phyloP scores from a whole-genome alignment of 2,113 vertebrate genomes.

The Nestor notabilis region DNA sequence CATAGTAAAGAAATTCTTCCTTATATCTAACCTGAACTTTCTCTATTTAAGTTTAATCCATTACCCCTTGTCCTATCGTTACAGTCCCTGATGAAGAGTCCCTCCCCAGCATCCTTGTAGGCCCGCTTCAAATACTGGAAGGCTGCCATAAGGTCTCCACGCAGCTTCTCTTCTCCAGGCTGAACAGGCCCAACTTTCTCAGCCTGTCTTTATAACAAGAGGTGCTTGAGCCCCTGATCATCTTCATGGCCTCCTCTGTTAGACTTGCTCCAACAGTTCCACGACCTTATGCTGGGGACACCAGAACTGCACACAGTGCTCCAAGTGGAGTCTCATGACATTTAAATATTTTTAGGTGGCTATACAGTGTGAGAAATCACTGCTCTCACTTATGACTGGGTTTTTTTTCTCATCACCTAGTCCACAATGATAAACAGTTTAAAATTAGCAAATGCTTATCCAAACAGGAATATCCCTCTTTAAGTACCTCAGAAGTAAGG shows the following conservation, averaged over 20 bases:
- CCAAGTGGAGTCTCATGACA: neutral
- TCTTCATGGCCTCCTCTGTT: neutral
- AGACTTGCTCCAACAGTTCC: neutral
- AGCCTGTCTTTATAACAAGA: neutral
- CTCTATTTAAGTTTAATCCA: neutral
- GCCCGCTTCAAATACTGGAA: neutral
- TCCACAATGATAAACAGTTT: neutral
- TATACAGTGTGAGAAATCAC: neutral
- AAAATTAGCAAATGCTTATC: neutral
- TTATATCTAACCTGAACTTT: neutral
- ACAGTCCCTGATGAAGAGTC: neutral
- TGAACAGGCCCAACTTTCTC: neutral
- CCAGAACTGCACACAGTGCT: neutral
- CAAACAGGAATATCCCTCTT: neutral
- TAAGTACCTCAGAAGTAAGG: neutral
- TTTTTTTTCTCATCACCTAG: neutral
- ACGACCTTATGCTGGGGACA: neutral
- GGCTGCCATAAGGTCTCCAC: neutral
- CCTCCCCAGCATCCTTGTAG: neutral
- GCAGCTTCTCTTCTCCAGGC: neutral
- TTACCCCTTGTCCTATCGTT: neutral
- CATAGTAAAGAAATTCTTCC: neutral
- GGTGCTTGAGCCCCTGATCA: neutral
- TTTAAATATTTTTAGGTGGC: neutral
- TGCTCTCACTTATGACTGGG: neutral